These are phyloP conservation scores for Tetanocera ferruginea DNA, from an alignment of 2,888 invertebrate genomes.

Conservation along the genomic window DNA sequence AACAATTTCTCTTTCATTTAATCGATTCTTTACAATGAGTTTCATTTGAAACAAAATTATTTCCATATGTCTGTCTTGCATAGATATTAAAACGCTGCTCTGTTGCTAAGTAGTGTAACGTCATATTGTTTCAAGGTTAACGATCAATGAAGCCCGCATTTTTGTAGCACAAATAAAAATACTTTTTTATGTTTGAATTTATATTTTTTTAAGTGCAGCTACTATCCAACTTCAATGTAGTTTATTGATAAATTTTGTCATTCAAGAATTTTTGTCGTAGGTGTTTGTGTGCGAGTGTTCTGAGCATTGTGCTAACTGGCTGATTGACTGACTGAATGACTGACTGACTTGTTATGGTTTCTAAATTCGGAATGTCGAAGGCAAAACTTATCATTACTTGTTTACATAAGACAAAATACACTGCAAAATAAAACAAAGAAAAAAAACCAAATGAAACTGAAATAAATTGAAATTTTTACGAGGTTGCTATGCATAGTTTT, in stretches of 20 bases:
- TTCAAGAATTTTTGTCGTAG: not conserved
- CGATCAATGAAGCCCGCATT: not conserved
- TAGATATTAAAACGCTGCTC: not conserved
- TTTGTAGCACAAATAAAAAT: not conserved
- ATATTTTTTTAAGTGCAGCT: not conserved
- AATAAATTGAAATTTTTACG: not conserved
- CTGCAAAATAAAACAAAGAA: not conserved
- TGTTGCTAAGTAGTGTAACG: not conserved
- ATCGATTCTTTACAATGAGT: not conserved
- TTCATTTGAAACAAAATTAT: not conserved
- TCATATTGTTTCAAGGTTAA: not conserved
- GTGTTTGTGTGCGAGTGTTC: not conserved
- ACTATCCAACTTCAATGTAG: not conserved
- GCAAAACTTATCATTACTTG: not conserved
- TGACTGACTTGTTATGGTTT: not conserved
- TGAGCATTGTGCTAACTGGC: too few species aligned
- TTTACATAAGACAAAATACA: not conserved
- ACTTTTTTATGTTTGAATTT: not conserved
- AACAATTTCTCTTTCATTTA: too few species aligned
- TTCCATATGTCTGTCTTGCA: not conserved
- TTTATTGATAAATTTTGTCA: not conserved
- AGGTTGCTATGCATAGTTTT: not conserved
- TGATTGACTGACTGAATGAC: not conserved
- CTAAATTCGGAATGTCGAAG: slow-evolving; percentile 1
- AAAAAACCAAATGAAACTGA: not conserved